These are phyloP conservation scores for Xiphophorus birchmanni DNA, from an alignment of 2,797 vertebrate genomes.

Conservation along the genomic window DNA sequence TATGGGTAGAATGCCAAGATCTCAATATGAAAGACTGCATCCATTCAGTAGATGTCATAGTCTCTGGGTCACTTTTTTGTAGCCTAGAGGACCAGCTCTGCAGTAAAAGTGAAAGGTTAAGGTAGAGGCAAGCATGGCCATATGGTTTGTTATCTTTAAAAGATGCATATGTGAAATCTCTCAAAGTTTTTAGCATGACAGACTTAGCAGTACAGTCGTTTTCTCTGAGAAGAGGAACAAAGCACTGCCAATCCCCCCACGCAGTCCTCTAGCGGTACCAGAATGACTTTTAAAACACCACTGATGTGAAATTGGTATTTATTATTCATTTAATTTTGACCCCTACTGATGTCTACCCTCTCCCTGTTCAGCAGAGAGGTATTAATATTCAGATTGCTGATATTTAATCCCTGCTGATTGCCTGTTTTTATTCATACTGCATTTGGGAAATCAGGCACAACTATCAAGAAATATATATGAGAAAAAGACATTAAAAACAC, in stretches of 20 bases:
- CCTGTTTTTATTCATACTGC: slow-evolving; percentile 38
- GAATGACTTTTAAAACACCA: slow-evolving; percentile 57
- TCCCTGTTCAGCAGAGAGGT: slow-evolving; percentile 43
- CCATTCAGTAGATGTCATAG: slow-evolving; percentile 19
- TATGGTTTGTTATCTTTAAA: slow-evolving; percentile 16
- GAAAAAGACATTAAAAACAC: not conserved
- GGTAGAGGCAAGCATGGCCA: not conserved
- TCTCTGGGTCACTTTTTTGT: slow-evolving; percentile 36
- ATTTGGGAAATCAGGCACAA: slow-evolving; percentile 22
- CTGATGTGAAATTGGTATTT: slow-evolving; percentile 56
- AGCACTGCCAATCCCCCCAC: slow-evolving; percentile 13
- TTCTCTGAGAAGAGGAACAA: slow-evolving; percentile 31
- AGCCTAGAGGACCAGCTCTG: slow-evolving; percentile 28
- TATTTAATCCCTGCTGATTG: slow-evolving; percentile 53
- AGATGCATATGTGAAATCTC: slow-evolving; percentile 17
- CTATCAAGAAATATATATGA: slow-evolving; percentile 13
- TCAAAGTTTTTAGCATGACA: slow-evolving; percentile 30
- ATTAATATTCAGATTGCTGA: slow-evolving; percentile 59
- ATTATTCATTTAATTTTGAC: slow-evolving; percentile 66
- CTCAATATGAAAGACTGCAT: slow-evolving; percentile 48
- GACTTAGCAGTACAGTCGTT: slow-evolving; percentile 4
- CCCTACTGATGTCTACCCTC: slow-evolving; percentile 41
- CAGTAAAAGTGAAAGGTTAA: slow-evolving; percentile 28
- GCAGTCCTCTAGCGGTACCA: slow-evolving; percentile 40
- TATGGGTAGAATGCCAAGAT: slow-evolving; percentile 44